Evolutionary conservation across 2,888 invertebrate species (phyloP), one percentile per base, ranked within the genome.

Genomic region (Automeris io): DNA sequence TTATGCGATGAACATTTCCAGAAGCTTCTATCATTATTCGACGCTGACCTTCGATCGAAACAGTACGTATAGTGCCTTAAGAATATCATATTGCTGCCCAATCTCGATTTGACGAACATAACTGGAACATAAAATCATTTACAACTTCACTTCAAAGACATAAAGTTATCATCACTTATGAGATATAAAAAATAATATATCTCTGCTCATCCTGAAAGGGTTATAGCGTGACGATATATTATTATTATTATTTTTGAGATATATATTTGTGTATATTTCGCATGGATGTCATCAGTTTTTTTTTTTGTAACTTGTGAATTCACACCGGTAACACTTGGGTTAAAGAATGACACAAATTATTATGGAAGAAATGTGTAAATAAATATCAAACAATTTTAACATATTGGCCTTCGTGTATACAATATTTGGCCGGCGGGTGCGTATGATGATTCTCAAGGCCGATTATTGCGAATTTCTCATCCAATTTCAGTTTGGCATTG

Each of bases 371-470:
- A n/a, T 9, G 9, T 12, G 46, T 58, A 67, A 13, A 9, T 18
- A 32, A 18, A 5, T 6, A 22, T 18, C 18, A 39, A 34, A 7
- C 37, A 5, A 72, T 51, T 43, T 74, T 76, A 2, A 73, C 54
- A 43, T 74, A 78, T 29, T 65, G 68, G 1, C 82, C 83, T 2
- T 74, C 65, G 7, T 70, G 65, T 26, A 82, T 72, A 35, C 61
- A 64, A 37, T 78, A 81, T 33, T 72, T 68, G 0, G 75, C 66
- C 0, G 82, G 80, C 0, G 76, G 75, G 35, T 81, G 81, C 0
- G 67, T 80, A 33, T 80, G 80, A 1, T 52, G 43, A 12, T 70
- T 70, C 32, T 69, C 67, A 0, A 62, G 43, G 2, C 65, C 69
- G 1, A 71, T 46, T 5, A 80, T 66, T 0, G 56, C 67, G 25